Conservation (phyloP, 2,888 invertebrate genomes). For the Eulithis testata region DNA sequence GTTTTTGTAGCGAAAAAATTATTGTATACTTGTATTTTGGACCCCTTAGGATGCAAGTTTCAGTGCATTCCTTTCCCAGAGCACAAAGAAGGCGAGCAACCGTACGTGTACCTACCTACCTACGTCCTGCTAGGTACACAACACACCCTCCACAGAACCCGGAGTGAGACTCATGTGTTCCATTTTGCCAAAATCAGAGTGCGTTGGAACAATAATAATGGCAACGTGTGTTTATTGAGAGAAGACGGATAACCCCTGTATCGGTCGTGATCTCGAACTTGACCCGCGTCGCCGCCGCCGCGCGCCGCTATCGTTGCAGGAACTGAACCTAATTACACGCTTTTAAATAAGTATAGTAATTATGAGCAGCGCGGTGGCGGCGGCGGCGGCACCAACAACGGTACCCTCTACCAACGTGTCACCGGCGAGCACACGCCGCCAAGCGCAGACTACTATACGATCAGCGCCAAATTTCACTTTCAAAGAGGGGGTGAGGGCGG, state of each 20-base stretch:
- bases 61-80: too few relatives aligned
- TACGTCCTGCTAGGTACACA: too few relatives aligned
- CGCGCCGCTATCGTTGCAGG: conserved; percentile 11
- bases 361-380: not conserved
- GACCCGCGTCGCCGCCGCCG: conserved; percentile 14
- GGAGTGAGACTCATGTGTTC: too few relatives aligned
- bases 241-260: conserved; percentile 25
- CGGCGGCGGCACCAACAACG: not conserved
- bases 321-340: conserved; percentile 1
- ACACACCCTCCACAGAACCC: too few relatives aligned
- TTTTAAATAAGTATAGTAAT: not conserved
- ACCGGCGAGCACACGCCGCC: not conserved
- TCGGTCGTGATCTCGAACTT: conserved; percentile 16
- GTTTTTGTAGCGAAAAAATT: too few relatives aligned
- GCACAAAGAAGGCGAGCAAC: too few relatives aligned
- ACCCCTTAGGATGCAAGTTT: too few relatives aligned
- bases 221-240: not conserved
- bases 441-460: conserved; percentile 15
- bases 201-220: too few relatives aligned
- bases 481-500: conserved; percentile 47
- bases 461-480: conserved; percentile 70
- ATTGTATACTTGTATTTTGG: too few relatives aligned
- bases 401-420: not conserved
- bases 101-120: too few relatives aligned
- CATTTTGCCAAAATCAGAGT: too few relatives aligned